Conservation (phyloP, 2,797 vertebrate genomes). For the Gallinago stenura region DNA sequence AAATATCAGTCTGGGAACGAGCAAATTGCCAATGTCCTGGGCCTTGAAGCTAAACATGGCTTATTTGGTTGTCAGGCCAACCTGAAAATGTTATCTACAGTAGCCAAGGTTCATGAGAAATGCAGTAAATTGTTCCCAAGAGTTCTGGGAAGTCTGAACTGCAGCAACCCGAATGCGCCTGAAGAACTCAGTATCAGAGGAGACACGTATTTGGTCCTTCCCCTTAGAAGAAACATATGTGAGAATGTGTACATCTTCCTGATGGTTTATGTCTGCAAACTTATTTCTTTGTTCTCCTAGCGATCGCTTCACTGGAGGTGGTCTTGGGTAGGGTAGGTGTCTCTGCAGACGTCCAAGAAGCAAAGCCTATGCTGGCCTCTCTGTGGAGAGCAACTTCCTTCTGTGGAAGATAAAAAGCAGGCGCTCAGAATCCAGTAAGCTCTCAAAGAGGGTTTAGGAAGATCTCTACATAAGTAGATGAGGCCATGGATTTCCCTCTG, state of each 20-base stretch:
- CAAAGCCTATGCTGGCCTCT: not conserved
- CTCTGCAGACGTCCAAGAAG: not conserved
- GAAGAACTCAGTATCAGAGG: not conserved
- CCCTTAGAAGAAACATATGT: not conserved
- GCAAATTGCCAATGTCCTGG: conserved; percentile 18
- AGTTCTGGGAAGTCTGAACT: conserved; percentile 29
- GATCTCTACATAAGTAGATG: conserved; percentile 21
- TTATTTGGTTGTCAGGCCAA: conserved; percentile 66
- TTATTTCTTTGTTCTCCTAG: not conserved
- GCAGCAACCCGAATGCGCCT: not conserved
- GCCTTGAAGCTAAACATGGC: conserved; percentile 58
- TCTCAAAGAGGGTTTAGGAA: not conserved
- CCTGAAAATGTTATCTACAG: conserved; percentile 61
- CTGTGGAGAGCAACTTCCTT: not conserved
- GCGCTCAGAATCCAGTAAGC: not conserved
- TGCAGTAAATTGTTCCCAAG: conserved; percentile 57
- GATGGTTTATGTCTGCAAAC: not conserved
- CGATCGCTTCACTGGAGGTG: not conserved
- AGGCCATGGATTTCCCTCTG: conserved; percentile 35
- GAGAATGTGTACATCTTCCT: not conserved
- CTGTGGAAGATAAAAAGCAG: conserved; percentile 25
- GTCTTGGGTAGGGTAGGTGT: not conserved
- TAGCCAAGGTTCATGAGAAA: conserved; percentile 66
- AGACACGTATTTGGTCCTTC: not conserved
- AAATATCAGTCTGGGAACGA: conserved; percentile 50